Base-by-base conservation (phyloP, 2,888 invertebrate species). In the Cheiracanthium punctorium region DNA sequence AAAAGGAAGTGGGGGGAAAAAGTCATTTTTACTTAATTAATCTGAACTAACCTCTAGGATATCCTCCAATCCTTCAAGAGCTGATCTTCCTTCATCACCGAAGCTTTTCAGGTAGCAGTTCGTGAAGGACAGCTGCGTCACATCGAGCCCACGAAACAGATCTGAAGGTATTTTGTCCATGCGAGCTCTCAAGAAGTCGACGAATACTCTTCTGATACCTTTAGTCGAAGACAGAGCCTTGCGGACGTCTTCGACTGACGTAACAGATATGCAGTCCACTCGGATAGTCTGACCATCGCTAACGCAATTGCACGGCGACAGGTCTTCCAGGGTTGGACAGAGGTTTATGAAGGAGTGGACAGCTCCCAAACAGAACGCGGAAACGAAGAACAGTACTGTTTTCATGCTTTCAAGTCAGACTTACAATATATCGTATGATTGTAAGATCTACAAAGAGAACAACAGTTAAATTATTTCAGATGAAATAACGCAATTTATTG, bases 1-100 rank as follows among this genome's bases (percentile, higher is more conserved):
- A n/a, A n/a, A n/a, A n/a, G n/a, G n/a, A n/a, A n/a, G n/a, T n/a
- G n/a, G n/a, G n/a, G n/a, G n/a, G n/a, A n/a, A n/a, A n/a, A n/a
- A n/a, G n/a, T n/a, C n/a, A n/a, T n/a, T n/a, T n/a, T n/a, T n/a
- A n/a, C n/a, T n/a, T n/a, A n/a, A n/a, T n/a, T n/a, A n/a, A n/a
- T n/a, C n/a, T n/a, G n/a, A n/a, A n/a, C n/a, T n/a, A 52, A 84
- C 84, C 79, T 84, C 84, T n/a, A 84, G 67, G 5, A 41, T 73
- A 64, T 85, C 70, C 20, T 85, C 85, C 28, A 85, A 30, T 20
- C 85, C 85, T 28, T 79, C 79, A 0, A 85, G 58, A 1, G 85
- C 80, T 17, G 85, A 80, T 14, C 80, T 58, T 0, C 80, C 80
- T 70, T 70, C 58, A 43, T 80, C 80, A 0, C 85, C 85, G 1